Evolutionary conservation across 2,888 invertebrate genomes (phyloP), one percentile per base, ranked within the genome.

Genomic region (Cacoxenus indagator): DNA sequence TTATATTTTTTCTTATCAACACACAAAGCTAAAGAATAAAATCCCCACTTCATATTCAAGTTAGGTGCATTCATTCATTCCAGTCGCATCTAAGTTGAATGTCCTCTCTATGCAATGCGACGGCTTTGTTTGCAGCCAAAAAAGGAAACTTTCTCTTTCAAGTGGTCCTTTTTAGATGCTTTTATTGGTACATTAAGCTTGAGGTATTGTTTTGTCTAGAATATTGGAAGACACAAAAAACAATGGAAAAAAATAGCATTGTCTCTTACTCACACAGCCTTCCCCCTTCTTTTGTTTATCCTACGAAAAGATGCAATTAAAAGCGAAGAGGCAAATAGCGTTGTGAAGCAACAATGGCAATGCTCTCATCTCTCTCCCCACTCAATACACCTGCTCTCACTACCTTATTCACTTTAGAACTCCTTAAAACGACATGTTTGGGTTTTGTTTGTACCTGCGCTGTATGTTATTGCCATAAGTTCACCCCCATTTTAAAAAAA

Each of bases 361-460:
- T n/a, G 17, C 29, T 17, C 17, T 57, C 57, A n/a, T 29, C 54
- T 54, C 11, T 26, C 14, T 29, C 29, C n/a, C 55, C 14, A 11
- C n/a, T 26, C 2, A 17, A 26, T 19, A 6, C 57, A 31, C 54
- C 26, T 24, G 24, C 55, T 26, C 14, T 43, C 45, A 43, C 11
- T 43, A 43, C 9, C 37, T 8, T 37, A 2, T 37, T 2, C 37
- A n/a, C n/a, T n/a, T 43, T n/a, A 4, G 22, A 51, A 51, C 51
- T 51, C 59, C 59, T 19, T 59, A 31, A 19, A 59, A 59, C 31
- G 37, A 59, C 31, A 59, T 59, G 59, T 17, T 4, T 54, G 22
- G 9, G 37, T 37, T 59, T 59, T 59, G 59, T 59, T 59, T 59
- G 59, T 59, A 59, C 59, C 31, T 59, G 59, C 59, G 59, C 37